Base-by-base conservation (phyloP, 2,797 vertebrate genomes). In the Hoplostethus atlanticus region DNA sequence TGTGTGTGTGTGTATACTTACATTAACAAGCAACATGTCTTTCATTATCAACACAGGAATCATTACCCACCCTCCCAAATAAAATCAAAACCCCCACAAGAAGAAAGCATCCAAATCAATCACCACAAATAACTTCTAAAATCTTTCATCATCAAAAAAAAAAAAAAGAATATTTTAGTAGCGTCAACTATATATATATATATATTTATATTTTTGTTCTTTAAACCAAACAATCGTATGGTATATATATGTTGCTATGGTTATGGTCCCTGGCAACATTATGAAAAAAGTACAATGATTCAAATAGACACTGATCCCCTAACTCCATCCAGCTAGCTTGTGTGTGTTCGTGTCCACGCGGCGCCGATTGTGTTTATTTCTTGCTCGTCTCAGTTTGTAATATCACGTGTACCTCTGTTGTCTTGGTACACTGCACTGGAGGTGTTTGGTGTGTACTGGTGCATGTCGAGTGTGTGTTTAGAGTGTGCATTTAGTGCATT, bases 1-100 rank as follows among this genome's bases (percentile, higher is more conserved):
- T 44, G 64, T 64, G 76, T 52, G 50, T 71, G 25, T 60, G 73
- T 76, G 84, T 84, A 80, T 87, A 86, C 77, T 76, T 73, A 87
- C 77, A 85, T 75, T 57, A 96, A 96, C 95, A 94, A 95, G 96
- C 95, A 95, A 92, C 89, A 77, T 88, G 89, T 94, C 93, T 93
- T 92, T 91, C 94, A 95, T 93, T 90, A 95, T 95, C 89, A 94
- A 85, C 85, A 90, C 87, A 75, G 82, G 76, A 84, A 86, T 77
- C 80, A 64, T 81, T 60, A 42, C 52, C 64, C 47, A 4, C 76
- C 73, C 65, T 54, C 64, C 40, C 62, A 44, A 6, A 9, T 17
- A 54, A 79, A 75, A 81, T 4, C 28, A 66, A 72, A 17, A 76
- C 68, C 12, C 58, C 79, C 80, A 91, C 83, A 58, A 73, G 77